Evolutionary conservation across 2,113 vertebrate genomes (phyloP).

Genomic region (Condylura cristata): DNA sequence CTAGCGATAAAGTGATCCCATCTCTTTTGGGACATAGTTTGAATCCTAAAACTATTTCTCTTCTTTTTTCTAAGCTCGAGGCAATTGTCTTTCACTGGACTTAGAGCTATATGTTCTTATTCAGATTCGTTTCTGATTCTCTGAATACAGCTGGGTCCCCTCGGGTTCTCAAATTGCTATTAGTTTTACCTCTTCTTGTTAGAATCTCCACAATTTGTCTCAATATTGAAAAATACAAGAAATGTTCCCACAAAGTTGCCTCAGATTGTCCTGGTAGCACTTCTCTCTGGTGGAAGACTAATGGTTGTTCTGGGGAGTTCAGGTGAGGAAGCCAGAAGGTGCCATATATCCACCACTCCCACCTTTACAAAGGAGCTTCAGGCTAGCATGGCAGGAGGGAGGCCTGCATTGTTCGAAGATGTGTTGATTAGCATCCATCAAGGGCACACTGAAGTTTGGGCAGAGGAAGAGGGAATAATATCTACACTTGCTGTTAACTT

Average conservation of each 20-base stretch:
- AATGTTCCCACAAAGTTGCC: neutral
- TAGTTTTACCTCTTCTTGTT: neutral
- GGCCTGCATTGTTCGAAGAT: fast-evolving
- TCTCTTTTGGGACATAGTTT: neutral
- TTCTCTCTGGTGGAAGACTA: neutral
- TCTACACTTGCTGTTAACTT: neutral
- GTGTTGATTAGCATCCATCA: fast-evolving
- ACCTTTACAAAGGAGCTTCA: neutral
- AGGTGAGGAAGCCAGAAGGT: neutral
- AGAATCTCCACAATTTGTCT: neutral
- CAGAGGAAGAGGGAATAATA: neutral
- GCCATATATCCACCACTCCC: neutral
- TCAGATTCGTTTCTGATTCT: neutral
- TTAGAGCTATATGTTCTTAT: neutral
- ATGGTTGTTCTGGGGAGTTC: neutral
- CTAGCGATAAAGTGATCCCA: neutral
- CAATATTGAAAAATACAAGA: neutral
- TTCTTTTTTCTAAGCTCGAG: neutral
- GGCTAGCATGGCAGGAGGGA: neutral
- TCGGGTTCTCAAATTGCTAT: neutral
- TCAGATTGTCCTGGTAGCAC: neutral
- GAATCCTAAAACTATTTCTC: neutral
- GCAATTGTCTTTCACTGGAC: neutral
- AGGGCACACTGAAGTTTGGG: neutral
- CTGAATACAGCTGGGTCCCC: neutral